These are phyloP conservation scores for Dallia pectoralis DNA, from an alignment of 2,797 vertebrate genomes.

Conservation along the genomic window DNA sequence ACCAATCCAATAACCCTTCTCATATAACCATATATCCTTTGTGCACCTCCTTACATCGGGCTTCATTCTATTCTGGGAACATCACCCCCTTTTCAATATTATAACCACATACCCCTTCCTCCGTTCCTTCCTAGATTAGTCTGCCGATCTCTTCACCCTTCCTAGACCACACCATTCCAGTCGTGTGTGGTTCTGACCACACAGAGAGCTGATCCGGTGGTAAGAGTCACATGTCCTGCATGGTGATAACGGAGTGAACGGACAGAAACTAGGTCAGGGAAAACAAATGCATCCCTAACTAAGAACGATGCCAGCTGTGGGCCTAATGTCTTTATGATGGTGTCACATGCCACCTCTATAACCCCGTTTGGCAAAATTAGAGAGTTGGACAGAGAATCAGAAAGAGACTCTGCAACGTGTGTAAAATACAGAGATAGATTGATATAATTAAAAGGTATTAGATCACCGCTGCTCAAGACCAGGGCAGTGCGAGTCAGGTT, in stretches of 20 bases:
- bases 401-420: neutral
- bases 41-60: constrained; percentile 21
- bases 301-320: neutral
- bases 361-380: neutral
- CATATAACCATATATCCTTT: neutral
- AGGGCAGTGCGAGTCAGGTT: constrained; percentile 53
- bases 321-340: neutral
- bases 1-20: neutral
- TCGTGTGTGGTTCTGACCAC: neutral
- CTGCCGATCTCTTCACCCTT: neutral
- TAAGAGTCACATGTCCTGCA: constrained; percentile 1
- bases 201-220: constrained; percentile 1
- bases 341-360: neutral
- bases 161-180: neutral
- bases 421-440: neutral
- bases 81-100: neutral
- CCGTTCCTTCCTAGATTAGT: neutral
- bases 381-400: neutral
- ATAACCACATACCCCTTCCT: neutral
- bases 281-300: neutral
- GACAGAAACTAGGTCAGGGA: constrained; percentile 3
- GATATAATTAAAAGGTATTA: neutral
- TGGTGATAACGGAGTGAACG: neutral
- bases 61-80: neutral
- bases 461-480: constrained; percentile 20